phyloP scores from a whole-genome alignment of 2,113 vertebrate species.

The Philantomba maxwellii region DNA sequence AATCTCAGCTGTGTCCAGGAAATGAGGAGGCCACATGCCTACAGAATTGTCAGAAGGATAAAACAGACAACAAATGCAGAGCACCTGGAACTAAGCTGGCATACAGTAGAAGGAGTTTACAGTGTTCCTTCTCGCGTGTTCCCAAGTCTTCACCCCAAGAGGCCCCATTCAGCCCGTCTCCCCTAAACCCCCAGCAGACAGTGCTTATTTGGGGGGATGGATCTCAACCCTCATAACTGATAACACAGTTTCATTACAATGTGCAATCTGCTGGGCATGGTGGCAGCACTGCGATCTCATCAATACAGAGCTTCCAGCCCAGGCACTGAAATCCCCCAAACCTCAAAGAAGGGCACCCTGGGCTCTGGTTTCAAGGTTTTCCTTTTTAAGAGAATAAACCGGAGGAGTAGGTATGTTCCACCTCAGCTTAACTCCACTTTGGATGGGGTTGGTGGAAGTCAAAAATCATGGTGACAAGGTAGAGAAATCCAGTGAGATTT shows the following conservation, averaged over 20 bases:
- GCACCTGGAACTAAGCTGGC: background rate
- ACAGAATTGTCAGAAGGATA: background rate
- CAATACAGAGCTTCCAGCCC: background rate
- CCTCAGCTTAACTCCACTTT: background rate
- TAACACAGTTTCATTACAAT: background rate
- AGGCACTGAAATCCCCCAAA: background rate
- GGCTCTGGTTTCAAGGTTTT: background rate
- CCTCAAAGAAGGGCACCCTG: background rate
- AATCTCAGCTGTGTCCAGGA: background rate
- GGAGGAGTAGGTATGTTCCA: background rate
- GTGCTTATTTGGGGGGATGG: background rate
- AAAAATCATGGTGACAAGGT: background rate
- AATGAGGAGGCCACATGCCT: background rate
- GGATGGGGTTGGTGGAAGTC: background rate
- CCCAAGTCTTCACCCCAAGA: background rate
- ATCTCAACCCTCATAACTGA: background rate
- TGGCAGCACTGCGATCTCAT: background rate
- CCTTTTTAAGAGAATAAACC: background rate
- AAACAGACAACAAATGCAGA: background rate
- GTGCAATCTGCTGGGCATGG: background rate
- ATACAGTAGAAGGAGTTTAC: background rate
- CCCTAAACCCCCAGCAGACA: background rate
- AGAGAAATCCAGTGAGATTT: constrained; percentile 13
- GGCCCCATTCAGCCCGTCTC: background rate
- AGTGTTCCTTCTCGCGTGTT: background rate